These are phyloP conservation scores for Pygmarrhopalites habei DNA, from an alignment of 1,140 invertebrate species.

Conservation along the genomic window DNA sequence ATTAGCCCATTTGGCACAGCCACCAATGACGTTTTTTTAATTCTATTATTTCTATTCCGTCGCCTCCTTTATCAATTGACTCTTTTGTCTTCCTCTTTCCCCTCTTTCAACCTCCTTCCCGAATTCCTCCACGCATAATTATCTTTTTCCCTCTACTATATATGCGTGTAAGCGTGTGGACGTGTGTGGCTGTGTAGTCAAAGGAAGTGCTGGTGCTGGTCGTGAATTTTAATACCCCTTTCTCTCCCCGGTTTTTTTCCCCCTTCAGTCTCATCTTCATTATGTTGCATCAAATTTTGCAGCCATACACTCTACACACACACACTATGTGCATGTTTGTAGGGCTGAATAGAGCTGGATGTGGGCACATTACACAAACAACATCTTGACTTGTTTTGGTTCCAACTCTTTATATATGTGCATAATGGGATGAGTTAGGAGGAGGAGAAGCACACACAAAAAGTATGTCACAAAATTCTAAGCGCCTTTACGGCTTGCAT, in stretches of 20 bases:
- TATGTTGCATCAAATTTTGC: not conserved
- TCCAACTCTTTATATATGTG: no score
- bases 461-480: no score
- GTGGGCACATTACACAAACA: no score
- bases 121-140: not conserved
- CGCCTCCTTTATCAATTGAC: not conserved
- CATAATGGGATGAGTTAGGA: no score
- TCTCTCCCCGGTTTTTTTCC: not conserved
- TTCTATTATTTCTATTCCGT: conserved; percentile 4
- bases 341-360: no score
- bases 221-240: not conserved
- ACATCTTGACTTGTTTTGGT: no score
- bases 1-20: conserved; percentile 2
- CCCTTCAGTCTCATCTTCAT: not conserved
- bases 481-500: no score
- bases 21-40: conserved; percentile 1
- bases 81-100: not conserved
- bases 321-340: no score
- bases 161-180: not conserved
- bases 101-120: not conserved
- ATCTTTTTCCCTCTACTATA: not conserved
- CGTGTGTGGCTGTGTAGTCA: not conserved
- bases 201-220: not conserved
- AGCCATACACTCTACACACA: not conserved
- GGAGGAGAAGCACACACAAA: no score